Conservation (phyloP, 2,888 invertebrate genomes). For the Cantharis nigra region DNA sequence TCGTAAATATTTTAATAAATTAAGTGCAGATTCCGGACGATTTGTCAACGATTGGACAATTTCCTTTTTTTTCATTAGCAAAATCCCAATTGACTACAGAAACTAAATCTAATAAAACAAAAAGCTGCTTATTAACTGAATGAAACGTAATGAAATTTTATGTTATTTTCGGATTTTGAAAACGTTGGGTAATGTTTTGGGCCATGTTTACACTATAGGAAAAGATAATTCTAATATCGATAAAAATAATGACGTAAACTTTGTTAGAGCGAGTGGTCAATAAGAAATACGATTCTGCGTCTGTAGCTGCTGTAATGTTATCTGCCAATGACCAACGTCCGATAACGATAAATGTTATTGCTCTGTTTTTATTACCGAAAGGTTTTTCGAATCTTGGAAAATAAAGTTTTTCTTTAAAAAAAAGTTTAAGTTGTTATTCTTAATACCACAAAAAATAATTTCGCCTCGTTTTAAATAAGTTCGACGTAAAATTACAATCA, state of each 20-base stretch:
- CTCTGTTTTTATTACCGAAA: constrained; percentile 32
- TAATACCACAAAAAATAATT: constrained; percentile 1
- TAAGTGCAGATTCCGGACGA: no score
- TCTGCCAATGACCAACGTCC: constrained; percentile 34
- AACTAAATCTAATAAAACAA: not conserved
- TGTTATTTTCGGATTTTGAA: constrained; percentile 20
- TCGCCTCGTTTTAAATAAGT: not conserved
- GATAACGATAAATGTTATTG: constrained; percentile 38
- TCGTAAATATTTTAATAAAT: no score
- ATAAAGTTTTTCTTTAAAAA: not conserved
- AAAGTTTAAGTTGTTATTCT: not conserved
- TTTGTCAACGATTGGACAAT: no score
- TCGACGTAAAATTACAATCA: not conserved
- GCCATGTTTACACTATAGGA: constrained; percentile 24
- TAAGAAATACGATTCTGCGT: constrained; percentile 28
- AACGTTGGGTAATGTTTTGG: constrained; percentile 12
- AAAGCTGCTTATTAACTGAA: not conserved
- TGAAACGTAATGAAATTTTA: constrained; percentile 26
- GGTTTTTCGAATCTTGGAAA: constrained; percentile 13
- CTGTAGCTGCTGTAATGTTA: constrained; percentile 30
- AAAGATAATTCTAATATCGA: constrained; percentile 28
- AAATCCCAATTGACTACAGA: no score
- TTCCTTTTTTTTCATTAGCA: no score
- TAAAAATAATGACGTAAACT: constrained; percentile 29
- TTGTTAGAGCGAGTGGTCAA: constrained; percentile 26